phyloP scores from a whole-genome alignment of 2,888 invertebrate genomes.

The Heliothis peltigera region DNA sequence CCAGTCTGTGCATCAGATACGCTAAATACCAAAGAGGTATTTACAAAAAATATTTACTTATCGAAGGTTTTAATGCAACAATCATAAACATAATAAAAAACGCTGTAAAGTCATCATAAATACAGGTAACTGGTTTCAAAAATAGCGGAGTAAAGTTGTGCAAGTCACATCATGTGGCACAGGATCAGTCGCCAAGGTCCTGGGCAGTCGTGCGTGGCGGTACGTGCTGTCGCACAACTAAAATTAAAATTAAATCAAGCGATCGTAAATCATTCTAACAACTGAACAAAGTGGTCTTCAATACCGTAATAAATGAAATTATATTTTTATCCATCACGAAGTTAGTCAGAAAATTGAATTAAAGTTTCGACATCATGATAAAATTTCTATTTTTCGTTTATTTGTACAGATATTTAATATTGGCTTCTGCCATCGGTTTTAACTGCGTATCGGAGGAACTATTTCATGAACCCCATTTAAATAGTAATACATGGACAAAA shows the following conservation, averaged over 20 bases:
- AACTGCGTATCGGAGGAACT: too few relatives aligned
- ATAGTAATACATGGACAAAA: too few relatives aligned
- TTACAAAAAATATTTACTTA: slow-evolving; percentile 23
- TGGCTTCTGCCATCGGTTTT: too few relatives aligned
- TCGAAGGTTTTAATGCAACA: slow-evolving; percentile 61
- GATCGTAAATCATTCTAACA: slow-evolving; percentile 58
- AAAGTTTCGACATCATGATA: not conserved
- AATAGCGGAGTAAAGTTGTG: slow-evolving; percentile 81
- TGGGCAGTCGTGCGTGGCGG: slow-evolving; percentile 80
- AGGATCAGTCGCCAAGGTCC: slow-evolving; percentile 83
- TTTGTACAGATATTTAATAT: too few relatives aligned
- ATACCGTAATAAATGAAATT: slow-evolving; percentile 46
- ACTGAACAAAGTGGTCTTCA: slow-evolving; percentile 41
- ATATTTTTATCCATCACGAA: slow-evolving; percentile 12
- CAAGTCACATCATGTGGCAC: slow-evolving; percentile 85
- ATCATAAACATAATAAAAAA: slow-evolving; percentile 65
- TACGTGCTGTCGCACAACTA: slow-evolving; percentile 76
- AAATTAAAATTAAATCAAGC: slow-evolving; percentile 72
- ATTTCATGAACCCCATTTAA: too few relatives aligned
- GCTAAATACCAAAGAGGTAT: not conserved
- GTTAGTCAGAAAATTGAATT: slow-evolving; percentile 8
- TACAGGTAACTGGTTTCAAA: slow-evolving; percentile 71
- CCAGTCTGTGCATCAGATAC: not conserved
- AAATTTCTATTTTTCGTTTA: not conserved
- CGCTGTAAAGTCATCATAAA: slow-evolving; percentile 67